Conservation (phyloP, 2,113 vertebrate species). For the Empidonax traillii region DNA sequence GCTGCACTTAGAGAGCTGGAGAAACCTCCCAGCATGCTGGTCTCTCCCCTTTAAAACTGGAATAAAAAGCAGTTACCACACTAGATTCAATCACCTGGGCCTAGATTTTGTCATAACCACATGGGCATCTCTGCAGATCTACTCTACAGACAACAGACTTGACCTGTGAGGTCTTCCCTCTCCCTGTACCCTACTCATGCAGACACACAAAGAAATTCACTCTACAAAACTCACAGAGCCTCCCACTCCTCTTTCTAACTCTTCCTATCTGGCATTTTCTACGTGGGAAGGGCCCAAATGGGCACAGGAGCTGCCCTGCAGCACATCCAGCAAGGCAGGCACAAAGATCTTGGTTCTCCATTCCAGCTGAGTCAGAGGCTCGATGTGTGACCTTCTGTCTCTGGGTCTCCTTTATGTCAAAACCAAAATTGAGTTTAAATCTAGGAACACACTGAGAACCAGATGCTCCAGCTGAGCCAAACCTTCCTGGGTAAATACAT, state of each 20-base stretch:
- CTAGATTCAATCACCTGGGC: neutral
- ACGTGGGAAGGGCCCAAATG: neutral
- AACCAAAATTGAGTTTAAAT: neutral
- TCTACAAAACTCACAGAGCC: too few species aligned
- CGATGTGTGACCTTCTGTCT: neutral
- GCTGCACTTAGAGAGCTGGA: neutral
- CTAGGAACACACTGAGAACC: neutral
- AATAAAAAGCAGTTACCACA: neutral
- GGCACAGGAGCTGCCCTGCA: neutral
- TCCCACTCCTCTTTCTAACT: neutral
- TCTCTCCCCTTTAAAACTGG: neutral
- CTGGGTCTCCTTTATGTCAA: slow-evolving; percentile 27
- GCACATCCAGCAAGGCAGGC: fast-evolving
- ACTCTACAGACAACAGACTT: neutral
- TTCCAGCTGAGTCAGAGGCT: slow-evolving; percentile 5
- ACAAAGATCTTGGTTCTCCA: neutral
- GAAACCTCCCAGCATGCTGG: neutral
- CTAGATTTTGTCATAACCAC: neutral
- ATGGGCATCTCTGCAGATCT: neutral
- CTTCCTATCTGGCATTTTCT: neutral
- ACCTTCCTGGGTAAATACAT: slow-evolving; percentile 23
- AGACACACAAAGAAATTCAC: neutral
- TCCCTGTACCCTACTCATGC: neutral
- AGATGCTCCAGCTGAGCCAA: slow-evolving; percentile 26
- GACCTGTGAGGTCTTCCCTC: neutral